Evolutionary conservation across 2,797 vertebrate genomes (phyloP).

Genomic region (Champsocephalus esox): DNA sequence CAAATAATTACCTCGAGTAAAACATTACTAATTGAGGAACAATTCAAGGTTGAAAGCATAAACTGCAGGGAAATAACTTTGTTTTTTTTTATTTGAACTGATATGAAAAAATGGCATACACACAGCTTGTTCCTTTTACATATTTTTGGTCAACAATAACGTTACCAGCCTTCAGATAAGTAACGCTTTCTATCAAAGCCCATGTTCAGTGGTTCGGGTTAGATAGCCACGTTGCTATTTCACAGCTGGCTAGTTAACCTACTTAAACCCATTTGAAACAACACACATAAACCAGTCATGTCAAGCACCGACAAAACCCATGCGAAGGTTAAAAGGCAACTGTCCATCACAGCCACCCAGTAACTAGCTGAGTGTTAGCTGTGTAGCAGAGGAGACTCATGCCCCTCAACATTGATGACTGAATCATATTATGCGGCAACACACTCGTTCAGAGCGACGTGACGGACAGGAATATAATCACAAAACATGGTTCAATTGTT

Average conservation of each 20-base stretch:
- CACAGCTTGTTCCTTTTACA: not conserved
- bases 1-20: not conserved
- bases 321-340: not conserved
- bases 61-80: no score
- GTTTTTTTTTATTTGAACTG: not conserved
- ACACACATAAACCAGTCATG: not conserved
- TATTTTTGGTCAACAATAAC: not conserved
- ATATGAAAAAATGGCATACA: not conserved
- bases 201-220: slow-evolving; percentile 12
- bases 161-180: not conserved
- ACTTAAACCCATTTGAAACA: not conserved
- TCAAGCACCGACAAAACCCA: not conserved
- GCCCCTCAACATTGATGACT: slow-evolving; percentile 22
- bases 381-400: slow-evolving; percentile 39
- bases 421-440: slow-evolving; percentile 33
- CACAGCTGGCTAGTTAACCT: slow-evolving; percentile 52
- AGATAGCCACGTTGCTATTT: slow-evolving; percentile 46
- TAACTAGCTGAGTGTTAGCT: slow-evolving; percentile 54
- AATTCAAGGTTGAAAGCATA: not conserved
- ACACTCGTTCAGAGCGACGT: slow-evolving; percentile 8
- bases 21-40: not conserved
- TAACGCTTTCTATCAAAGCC: slow-evolving; percentile 5
- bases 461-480: not conserved
- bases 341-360: not conserved
- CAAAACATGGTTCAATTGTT: not conserved